These are phyloP conservation scores for Euzophera pinguis DNA, from an alignment of 2,888 invertebrate genomes.

Conservation along the genomic window DNA sequence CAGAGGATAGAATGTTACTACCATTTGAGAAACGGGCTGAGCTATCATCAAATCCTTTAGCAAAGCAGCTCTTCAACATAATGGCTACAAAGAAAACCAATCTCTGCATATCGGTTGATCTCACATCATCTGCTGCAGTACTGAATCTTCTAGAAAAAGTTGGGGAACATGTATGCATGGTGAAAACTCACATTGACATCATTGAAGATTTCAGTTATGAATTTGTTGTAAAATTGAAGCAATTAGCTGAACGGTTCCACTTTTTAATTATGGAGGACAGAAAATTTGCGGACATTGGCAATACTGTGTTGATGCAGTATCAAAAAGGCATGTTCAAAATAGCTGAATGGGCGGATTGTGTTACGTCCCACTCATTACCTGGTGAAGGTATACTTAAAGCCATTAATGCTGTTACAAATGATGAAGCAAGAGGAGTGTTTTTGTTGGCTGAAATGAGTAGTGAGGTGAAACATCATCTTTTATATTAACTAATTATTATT, in stretches of 20 bases:
- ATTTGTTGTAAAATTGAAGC: constrained; percentile 81
- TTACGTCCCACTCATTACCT: constrained; percentile 94
- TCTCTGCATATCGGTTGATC: constrained; percentile 94
- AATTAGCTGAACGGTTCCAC: constrained; percentile 86
- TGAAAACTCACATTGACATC: constrained; percentile 95
- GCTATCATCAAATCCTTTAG: constrained; percentile 79
- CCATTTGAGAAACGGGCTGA: constrained; percentile 81
- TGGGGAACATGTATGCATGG: constrained; percentile 91
- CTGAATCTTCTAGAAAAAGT: constrained; percentile 86
- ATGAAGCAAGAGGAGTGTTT: constrained; percentile 83
- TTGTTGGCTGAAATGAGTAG: constrained; percentile 94
- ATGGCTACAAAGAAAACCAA: constrained; percentile 93
- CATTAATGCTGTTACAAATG: constrained; percentile 62
- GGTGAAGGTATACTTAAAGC: constrained; percentile 86
- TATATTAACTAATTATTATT: no score
- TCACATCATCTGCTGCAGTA: constrained; percentile 84
- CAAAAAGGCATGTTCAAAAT: constrained; percentile 87
- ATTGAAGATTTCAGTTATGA: constrained; percentile 87
- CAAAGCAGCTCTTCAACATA: constrained; percentile 84
- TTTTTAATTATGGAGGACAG: constrained; percentile 97
- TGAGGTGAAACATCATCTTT: constrained; percentile 44
- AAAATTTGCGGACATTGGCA: constrained; percentile 98
- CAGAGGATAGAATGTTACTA: constrained; percentile 73
- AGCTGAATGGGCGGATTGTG: constrained; percentile 93
- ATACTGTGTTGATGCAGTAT: constrained; percentile 92